Conservation (phyloP, 2,888 invertebrate species). For the Micropterix aruncella region DNA sequence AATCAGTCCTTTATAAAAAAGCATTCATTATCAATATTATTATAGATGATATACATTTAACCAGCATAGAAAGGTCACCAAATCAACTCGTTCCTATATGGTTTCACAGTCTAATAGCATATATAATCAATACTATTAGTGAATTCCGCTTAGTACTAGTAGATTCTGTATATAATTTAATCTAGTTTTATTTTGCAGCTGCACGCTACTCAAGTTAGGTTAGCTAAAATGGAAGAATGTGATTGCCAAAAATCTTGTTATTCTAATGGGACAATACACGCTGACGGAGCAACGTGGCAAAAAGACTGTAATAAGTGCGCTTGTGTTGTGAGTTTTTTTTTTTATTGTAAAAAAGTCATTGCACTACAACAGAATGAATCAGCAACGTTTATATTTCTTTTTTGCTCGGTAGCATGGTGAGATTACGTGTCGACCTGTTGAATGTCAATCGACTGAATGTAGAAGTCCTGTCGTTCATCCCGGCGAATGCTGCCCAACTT, state of each 20-base stretch:
- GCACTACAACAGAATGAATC: background rate
- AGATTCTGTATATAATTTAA: too few species aligned
- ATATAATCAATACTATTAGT: too few species aligned
- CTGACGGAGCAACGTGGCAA: slow-evolving; percentile 77
- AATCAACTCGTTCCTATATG: too few species aligned
- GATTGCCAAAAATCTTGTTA: slow-evolving; percentile 83
- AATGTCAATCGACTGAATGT: slow-evolving; percentile 65
- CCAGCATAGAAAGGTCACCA: too few species aligned
- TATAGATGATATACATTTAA: too few species aligned
- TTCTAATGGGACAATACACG: slow-evolving; percentile 64
- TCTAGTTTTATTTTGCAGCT: slow-evolving; percentile 62
- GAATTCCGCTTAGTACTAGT: too few species aligned
- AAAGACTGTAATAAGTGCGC: slow-evolving; percentile 76
- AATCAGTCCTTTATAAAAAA: too few species aligned
- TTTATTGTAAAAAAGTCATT: slow-evolving; percentile 4
- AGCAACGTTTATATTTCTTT: background rate
- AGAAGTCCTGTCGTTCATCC: slow-evolving; percentile 65
- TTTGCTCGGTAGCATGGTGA: slow-evolving; percentile 55
- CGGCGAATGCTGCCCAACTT: slow-evolving; percentile 76
- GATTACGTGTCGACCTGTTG: slow-evolving; percentile 68
- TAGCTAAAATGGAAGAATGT: slow-evolving; percentile 71
- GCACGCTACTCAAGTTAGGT: slow-evolving; percentile 63
- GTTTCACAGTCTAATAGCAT: too few species aligned
- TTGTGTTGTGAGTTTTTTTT: slow-evolving; percentile 50
- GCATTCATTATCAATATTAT: too few species aligned